A percentile compares a stretch with the other conserved stretches of the same genome.
Conservation (phyloP, 1,140 invertebrate species). For the Choristoneura fumiferana region DNA sequence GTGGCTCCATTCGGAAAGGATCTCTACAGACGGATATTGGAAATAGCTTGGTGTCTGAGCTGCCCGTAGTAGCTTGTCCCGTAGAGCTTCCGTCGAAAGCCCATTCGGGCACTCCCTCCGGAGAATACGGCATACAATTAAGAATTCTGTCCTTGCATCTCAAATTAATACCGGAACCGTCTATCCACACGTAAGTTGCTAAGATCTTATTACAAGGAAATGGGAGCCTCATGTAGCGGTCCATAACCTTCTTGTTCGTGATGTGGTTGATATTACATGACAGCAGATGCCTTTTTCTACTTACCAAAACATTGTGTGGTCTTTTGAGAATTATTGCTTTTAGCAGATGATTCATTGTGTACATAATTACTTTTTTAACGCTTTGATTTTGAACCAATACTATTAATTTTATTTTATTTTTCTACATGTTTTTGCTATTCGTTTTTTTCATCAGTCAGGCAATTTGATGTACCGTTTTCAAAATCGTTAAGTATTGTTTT, state of each 20-base stretch:
- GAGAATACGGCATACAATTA: conserved; percentile 82
- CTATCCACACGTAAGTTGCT: conserved; percentile 94
- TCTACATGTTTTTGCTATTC: too few relatives aligned
- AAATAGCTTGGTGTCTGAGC: conserved; percentile 93
- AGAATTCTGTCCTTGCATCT: conserved; percentile 90
- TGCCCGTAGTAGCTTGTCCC: conserved; percentile 86
- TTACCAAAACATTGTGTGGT: conserved; percentile 23
- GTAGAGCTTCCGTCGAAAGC: conserved; percentile 97
- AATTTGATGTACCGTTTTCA: background rate
- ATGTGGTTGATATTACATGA: conserved; percentile 64
- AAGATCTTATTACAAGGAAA: conserved; percentile 85
- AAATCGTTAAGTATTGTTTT: conserved; percentile 10
- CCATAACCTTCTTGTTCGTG: conserved; percentile 62
- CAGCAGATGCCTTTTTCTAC: conserved; percentile 46
- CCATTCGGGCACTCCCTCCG: conserved; percentile 92
- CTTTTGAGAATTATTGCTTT: conserved; percentile 13
- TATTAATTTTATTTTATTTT: background rate
- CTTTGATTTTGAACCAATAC: conserved; percentile 21
- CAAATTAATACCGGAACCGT: conserved; percentile 92
- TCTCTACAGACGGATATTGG: conserved; percentile 95
- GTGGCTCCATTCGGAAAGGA: conserved; percentile 93
- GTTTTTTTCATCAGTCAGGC: too few relatives aligned
- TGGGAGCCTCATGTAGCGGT: conserved; percentile 79
- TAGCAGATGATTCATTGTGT: conserved; percentile 21
- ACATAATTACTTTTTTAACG: conserved; percentile 28